Evolutionary conservation across 2,888 invertebrate genomes (phyloP).

Genomic region (Trissolcus japonicus): DNA sequence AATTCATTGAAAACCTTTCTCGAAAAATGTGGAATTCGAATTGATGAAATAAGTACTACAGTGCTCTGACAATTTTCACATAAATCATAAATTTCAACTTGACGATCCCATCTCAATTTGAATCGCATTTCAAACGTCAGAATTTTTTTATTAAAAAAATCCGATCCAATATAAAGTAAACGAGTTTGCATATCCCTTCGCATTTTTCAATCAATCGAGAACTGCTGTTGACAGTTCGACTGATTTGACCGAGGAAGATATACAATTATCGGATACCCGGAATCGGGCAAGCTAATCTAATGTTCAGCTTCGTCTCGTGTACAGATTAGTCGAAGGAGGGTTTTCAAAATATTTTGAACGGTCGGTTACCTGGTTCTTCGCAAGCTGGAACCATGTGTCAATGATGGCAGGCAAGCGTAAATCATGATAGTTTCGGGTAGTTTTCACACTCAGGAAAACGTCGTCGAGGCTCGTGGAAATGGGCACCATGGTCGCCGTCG

Average conservation of each 20-base stretch:
- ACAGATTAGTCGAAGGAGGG: not conserved
- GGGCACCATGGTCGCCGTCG: conserved; percentile 78
- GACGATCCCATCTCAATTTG: too few species aligned
- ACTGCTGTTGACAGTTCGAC: conserved; percentile 22
- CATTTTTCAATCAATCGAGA: conserved; percentile 25
- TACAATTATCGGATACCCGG: conserved; percentile 27
- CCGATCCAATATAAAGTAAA: too few species aligned
- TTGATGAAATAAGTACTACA: too few species aligned
- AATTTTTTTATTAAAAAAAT: too few species aligned
- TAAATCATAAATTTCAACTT: not conserved
- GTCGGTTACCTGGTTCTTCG: conserved; percentile 84
- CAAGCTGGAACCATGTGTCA: conserved; percentile 96
- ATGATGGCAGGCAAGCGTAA: conserved; percentile 90
- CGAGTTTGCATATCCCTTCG: not conserved
- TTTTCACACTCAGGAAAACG: conserved; percentile 96
- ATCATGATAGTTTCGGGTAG: conserved; percentile 91
- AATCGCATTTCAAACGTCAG: too few species aligned
- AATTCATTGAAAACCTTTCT: too few species aligned
- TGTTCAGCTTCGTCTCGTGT: not conserved
- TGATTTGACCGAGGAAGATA: conserved; percentile 24
- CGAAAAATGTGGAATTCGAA: too few species aligned
- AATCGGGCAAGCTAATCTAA: conserved; percentile 22
- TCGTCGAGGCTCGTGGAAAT: conserved; percentile 87
- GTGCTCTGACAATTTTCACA: not conserved
- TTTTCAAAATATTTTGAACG: conserved; percentile 43